Conservation (phyloP, 2,888 invertebrate genomes). For the Tineola bisselliella region DNA sequence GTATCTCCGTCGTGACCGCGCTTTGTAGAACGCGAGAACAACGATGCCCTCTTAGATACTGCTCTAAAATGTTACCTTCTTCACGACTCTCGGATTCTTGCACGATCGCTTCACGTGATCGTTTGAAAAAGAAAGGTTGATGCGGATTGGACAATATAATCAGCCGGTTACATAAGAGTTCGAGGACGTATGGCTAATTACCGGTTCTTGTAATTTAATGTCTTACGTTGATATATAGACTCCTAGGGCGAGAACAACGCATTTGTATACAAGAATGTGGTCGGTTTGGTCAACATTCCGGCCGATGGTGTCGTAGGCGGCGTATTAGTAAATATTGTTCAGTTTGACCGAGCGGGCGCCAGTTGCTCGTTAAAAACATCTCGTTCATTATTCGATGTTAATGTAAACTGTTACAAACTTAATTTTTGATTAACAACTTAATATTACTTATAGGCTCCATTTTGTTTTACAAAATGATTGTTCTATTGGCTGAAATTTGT, state of each 20-base stretch:
- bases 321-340: conserved; percentile 54
- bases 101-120: conserved; percentile 4
- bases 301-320: conserved; percentile 34
- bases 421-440: neutral
- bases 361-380: conserved; percentile 33
- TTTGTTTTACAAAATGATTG: neutral
- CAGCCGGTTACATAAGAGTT: neutral
- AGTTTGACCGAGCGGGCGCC: conserved; percentile 39
- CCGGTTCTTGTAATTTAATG: conserved; percentile 4
- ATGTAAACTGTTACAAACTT: neutral
- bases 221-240: neutral
- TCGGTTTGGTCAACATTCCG: conserved; percentile 56
- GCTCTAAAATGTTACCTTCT: conserved; percentile 19
- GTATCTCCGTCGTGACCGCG: conserved; percentile 57
- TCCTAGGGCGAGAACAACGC: conserved; percentile 29
- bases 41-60: conserved; percentile 55
- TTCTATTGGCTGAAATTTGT: neutral
- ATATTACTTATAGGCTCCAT: neutral
- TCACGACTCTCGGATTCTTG: neutral
- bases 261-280: conserved; percentile 58
- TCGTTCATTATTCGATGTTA: conserved; percentile 20
- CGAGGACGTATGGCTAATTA: conserved; percentile 8
- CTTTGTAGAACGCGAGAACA: conserved; percentile 43
- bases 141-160: neutral
- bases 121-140: conserved; percentile 3